These are phyloP conservation scores for Xiphydria camelus DNA, from an alignment of 2,888 invertebrate species.

Conservation along the genomic window DNA sequence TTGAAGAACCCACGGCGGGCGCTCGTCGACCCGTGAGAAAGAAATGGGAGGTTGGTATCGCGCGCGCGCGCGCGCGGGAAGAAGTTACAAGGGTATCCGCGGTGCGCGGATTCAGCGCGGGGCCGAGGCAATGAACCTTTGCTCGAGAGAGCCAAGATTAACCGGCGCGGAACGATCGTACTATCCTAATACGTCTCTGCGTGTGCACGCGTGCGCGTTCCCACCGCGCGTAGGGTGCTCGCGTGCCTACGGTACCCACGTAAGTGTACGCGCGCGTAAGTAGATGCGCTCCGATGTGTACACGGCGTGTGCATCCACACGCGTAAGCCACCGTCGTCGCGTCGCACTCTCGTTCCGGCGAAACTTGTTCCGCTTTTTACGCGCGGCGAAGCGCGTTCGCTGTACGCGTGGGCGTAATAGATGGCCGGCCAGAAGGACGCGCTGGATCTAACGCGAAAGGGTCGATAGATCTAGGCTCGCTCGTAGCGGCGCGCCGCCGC, in stretches of 20 bases:
- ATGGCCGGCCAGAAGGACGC: too few relatives aligned
- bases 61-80: too few relatives aligned
- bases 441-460: constrained; percentile 6
- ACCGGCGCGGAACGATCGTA: constrained; percentile 1
- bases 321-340: constrained; percentile 24
- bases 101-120: too few relatives aligned
- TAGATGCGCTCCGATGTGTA: neutral
- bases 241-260: too few relatives aligned
- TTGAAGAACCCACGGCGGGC: too few relatives aligned
- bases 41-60: too few relatives aligned
- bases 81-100: too few relatives aligned
- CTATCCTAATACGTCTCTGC: constrained; percentile 1
- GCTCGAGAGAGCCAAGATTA: constrained; percentile 23
- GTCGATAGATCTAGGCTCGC: constrained; percentile 3
- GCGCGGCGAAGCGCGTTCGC: constrained; percentile 10
- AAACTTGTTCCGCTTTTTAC: constrained; percentile 31
- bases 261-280: constrained; percentile 5
- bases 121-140: constrained; percentile 30
- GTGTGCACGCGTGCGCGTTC: constrained; percentile 2
- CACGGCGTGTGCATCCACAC: constrained; percentile 4
- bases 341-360: constrained; percentile 29
- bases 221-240: constrained; percentile 19
- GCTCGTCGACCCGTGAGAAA: too few relatives aligned
- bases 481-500: too few relatives aligned
- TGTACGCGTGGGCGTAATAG: constrained; percentile 28